Percentiles rank a stretch among this genome's conserved stretches.
Evolutionary conservation across 2,888 invertebrate species (phyloP).

Genomic region (Xanthostigma xanthostigma): DNA sequence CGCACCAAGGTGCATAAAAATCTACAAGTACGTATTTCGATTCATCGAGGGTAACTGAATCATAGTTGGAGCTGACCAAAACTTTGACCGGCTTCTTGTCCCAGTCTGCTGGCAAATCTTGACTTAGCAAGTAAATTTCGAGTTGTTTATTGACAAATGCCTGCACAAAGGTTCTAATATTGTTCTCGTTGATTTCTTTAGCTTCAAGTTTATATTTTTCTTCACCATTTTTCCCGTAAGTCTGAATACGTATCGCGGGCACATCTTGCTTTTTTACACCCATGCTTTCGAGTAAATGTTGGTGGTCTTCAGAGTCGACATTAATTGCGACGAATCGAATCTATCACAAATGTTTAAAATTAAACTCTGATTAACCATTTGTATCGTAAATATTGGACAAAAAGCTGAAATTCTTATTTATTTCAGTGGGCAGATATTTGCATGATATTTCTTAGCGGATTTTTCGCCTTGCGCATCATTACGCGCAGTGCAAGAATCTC

Average conservation of each 20-base stretch:
- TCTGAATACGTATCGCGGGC: conserved; percentile 81
- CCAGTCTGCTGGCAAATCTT: conserved; percentile 95
- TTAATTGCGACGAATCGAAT: conserved; percentile 92
- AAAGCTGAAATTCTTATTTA: too few relatives aligned
- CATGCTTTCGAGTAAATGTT: conserved; percentile 97
- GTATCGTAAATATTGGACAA: too few relatives aligned
- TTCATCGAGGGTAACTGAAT: conserved; percentile 75
- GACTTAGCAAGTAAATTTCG: conserved; percentile 88
- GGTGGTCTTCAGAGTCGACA: conserved; percentile 89
- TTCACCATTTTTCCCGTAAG: conserved; percentile 85
- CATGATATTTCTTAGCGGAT: too few relatives aligned
- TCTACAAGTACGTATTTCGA: conserved; percentile 91
- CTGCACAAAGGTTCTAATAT: conserved; percentile 66
- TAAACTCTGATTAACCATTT: too few relatives aligned
- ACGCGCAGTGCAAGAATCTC: too few relatives aligned
- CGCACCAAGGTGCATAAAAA: conserved; percentile 99
- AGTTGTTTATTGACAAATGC: conserved; percentile 83
- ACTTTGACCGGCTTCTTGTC: conserved; percentile 85
- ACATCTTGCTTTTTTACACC: conserved; percentile 91
- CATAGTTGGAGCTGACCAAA: conserved; percentile 91
- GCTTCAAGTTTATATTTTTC: conserved; percentile 88
- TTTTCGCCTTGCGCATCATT: too few relatives aligned
- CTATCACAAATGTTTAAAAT: conserved; percentile 21
- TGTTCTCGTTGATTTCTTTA: conserved; percentile 51
- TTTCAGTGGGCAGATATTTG: too few relatives aligned